phyloP scores from a whole-genome alignment of 2,113 vertebrate species.

The Perccottus glenii region DNA sequence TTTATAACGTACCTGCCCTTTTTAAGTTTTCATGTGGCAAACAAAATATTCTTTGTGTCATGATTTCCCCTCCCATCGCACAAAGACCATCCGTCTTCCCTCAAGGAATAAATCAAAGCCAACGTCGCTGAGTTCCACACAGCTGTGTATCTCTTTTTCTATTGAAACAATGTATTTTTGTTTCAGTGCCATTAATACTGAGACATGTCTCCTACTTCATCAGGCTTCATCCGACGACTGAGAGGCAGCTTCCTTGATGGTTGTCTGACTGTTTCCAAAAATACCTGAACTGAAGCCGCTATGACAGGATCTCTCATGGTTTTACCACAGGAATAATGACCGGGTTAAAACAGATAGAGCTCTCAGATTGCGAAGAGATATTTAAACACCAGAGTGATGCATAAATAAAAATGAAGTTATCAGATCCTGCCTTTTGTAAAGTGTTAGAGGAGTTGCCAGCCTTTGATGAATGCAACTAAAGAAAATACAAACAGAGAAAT shows the following conservation, averaged over 20 bases:
- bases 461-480: slow-evolving; percentile 65
- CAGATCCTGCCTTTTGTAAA: slow-evolving; percentile 64
- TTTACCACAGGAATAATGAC: slow-evolving; percentile 58
- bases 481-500: slow-evolving; percentile 50
- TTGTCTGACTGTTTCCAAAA: slow-evolving; percentile 54
- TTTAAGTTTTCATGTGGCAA: slow-evolving; percentile 78
- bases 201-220: slow-evolving; percentile 65
- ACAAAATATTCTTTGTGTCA: slow-evolving; percentile 69
- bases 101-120: slow-evolving; percentile 79
- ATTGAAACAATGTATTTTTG: slow-evolving; percentile 79
- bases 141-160: slow-evolving; percentile 69
- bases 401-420: slow-evolving; percentile 71
- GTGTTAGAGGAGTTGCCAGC: slow-evolving; percentile 61
- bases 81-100: slow-evolving; percentile 62
- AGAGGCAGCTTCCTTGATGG: slow-evolving; percentile 54
- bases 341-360: slow-evolving; percentile 65
- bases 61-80: slow-evolving; percentile 49
- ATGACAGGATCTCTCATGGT: slow-evolving; percentile 45
- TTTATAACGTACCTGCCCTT: slow-evolving; percentile 77
- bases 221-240: slow-evolving; percentile 57
- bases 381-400: slow-evolving; percentile 56
- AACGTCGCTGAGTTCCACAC: slow-evolving; percentile 55
- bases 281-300: slow-evolving; percentile 50
- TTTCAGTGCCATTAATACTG: slow-evolving; percentile 76
- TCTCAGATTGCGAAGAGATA: slow-evolving; percentile 46